Percentiles rank a stretch among this genome's conserved stretches.
These are phyloP conservation scores for Clarias batrachus DNA, from an alignment of 2,113 vertebrate genomes.

Conservation along the genomic window DNA sequence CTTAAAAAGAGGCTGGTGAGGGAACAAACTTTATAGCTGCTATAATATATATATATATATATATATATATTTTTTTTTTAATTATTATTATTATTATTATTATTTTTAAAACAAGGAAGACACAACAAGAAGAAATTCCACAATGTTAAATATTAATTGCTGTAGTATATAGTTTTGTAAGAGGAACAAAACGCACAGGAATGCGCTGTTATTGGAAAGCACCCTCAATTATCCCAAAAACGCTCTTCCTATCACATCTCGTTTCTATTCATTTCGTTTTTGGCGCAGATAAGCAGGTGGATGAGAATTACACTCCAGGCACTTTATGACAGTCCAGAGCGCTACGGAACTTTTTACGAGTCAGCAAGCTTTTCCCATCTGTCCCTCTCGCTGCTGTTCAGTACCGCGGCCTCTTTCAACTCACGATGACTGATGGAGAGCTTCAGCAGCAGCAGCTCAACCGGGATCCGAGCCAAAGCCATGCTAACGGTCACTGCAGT, in stretches of 20 bases:
- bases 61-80: too few relatives aligned
- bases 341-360: conserved; percentile 9
- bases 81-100: too few relatives aligned
- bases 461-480: conserved; percentile 6
- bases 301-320: background rate
- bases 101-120: too few relatives aligned
- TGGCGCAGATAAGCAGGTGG: background rate
- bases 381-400: conserved; percentile 3
- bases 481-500: background rate
- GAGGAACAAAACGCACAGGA: background rate
- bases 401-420: background rate
- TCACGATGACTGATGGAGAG: background rate
- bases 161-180: background rate
- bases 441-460: background rate
- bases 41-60: background rate
- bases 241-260: background rate
- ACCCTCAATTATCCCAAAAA: background rate
- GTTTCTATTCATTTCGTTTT: background rate
- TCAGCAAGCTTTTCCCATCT: conserved; percentile 15
- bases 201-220: background rate
- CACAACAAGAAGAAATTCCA: background rate
- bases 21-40: background rate
- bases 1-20: background rate
- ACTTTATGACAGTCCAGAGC: background rate
- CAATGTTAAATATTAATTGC: background rate